These are phyloP conservation scores for Erebia aethiops DNA, from an alignment of 2,888 invertebrate genomes.

Conservation along the genomic window DNA sequence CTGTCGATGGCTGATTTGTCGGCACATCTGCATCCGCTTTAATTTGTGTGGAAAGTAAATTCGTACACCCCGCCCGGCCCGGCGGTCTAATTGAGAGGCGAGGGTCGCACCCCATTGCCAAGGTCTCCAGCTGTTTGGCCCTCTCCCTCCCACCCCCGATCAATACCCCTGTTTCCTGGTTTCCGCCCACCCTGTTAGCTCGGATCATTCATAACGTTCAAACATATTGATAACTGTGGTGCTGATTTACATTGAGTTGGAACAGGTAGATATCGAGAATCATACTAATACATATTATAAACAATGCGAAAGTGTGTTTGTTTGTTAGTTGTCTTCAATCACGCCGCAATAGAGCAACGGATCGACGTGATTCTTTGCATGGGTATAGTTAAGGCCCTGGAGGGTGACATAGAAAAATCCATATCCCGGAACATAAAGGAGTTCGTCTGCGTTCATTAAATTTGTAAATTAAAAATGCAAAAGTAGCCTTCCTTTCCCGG, in stretches of 20 bases:
- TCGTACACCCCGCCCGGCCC: slow-evolving; percentile 5
- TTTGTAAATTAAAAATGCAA: too few species aligned
- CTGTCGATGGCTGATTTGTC: neutral
- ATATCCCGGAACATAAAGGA: too few species aligned
- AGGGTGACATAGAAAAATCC: too few species aligned
- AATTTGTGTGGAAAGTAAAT: neutral
- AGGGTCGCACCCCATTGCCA: slow-evolving; percentile 51
- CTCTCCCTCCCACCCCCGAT: slow-evolving; percentile 35
- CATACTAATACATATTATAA: too few species aligned
- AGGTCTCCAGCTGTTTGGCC: slow-evolving; percentile 48
- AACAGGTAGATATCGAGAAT: neutral
- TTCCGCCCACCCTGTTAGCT: slow-evolving; percentile 20
- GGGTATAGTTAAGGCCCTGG: too few species aligned
- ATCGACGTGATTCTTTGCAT: too few species aligned
- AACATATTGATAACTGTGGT: neutral
- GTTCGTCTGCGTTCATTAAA: too few species aligned
- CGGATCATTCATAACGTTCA: slow-evolving; percentile 3
- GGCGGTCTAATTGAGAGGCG: slow-evolving; percentile 21
- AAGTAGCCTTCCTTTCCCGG: too few species aligned
- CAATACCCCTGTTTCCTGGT: slow-evolving; percentile 38
- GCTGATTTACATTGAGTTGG: neutral
- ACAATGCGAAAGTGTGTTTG: too few species aligned
- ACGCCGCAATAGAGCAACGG: too few species aligned
- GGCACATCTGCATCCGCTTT: neutral
- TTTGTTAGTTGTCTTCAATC: too few species aligned